Base-by-base conservation (phyloP, 2,888 invertebrate genomes). In the Drosophila nr. perissopoda region DNA sequence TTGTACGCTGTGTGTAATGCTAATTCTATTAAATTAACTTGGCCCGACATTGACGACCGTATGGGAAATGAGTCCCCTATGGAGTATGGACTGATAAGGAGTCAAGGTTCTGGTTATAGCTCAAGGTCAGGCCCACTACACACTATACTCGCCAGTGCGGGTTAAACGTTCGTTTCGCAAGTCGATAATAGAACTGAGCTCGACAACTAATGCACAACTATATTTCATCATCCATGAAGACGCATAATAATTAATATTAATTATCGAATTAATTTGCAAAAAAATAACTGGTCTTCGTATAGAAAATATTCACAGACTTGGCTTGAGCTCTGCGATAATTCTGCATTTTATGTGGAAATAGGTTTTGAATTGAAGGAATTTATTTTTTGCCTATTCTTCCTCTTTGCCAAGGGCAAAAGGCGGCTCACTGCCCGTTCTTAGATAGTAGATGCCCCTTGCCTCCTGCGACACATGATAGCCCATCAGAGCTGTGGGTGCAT, bases 401-500 rank as follows among this genome's bases (percentile, higher is more conserved):
- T 18, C 16, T 25, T 53, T 25, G 4, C 91, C 91, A 54, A 89
- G 42, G 2, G 91, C 91, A 62, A 63, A 91, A 0, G 91, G 90
- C 1, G 73, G 8, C 0, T 25, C 16, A 5, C 33, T 36, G 5
- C 27, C 54, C 0, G 91, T 90, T 48, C 76, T 82, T 0, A 95
- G 93, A 87, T 94, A 95, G 76, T 93, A 94, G 1, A 93, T 69
- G 4, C 95, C 95, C 1, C 89, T 85, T 1, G 89, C 82, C 49
- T 66, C 45, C 13, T 69, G 71, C 31, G 94, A 86, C 1, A 94
- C 93, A 71, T 94, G 86, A 88, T 95, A 94, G 13, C 95, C 95
- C 90, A 94, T 94, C 2, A 94, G 91, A 1, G 94, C 94, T 51
- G 5, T 1, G 34, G 34, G 34, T 89, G 80, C 10, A 77, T 51